Base-by-base conservation (phyloP, 2,797 vertebrate genomes). In the Mormyrops attenuatus region DNA sequence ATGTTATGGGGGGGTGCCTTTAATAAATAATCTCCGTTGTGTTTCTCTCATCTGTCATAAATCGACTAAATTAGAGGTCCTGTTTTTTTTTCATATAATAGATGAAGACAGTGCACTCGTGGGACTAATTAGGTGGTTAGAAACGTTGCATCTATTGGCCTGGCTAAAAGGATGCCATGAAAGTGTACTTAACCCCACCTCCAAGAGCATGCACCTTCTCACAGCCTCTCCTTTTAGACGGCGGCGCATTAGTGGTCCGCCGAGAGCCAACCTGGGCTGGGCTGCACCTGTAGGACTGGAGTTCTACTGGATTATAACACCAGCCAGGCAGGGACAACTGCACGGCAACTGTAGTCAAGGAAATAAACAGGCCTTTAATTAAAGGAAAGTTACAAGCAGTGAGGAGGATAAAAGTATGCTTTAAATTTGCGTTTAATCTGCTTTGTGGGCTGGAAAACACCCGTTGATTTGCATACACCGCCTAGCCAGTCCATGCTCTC, bases 91-190 rank as follows among this genome's bases (percentile, higher is more conserved):
- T 92, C 91, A 86, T 87, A 91, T 95, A 93, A 95, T 95, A 94
- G 91, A 95, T 95, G 93, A 94, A 93, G 94, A 94, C 92, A 94
- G 93, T 92, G 92, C 93, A 91, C 93, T 94, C 86, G 84, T 88
- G 93, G 93, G 92, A 63, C 92, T 94, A 94, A 93, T 94, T 94
- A 94, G 94, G 94, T 95, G 93, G 95, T 93, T 93, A 94, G 93
- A 93, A 94, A 94, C 94, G 94, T 91, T 93, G 92, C 94, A 94
- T 94, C 93, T 94, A 93, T 94, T 93, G 93, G 93, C 94, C 93
- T 93, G 93, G 89, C 90, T 88, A 94, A 95, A 95, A 94, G 93
- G 94, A 94, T 93, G 93, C 91, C 92, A 93, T 93, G 94, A 94
- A 93, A 94, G 95, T 93, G 93, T 94, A 91, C 92, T 92, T 93